A percentile compares a stretch with the other conserved stretches of the same genome.
Conservation (phyloP, 2,888 invertebrate species). For the Phortica okadai region DNA sequence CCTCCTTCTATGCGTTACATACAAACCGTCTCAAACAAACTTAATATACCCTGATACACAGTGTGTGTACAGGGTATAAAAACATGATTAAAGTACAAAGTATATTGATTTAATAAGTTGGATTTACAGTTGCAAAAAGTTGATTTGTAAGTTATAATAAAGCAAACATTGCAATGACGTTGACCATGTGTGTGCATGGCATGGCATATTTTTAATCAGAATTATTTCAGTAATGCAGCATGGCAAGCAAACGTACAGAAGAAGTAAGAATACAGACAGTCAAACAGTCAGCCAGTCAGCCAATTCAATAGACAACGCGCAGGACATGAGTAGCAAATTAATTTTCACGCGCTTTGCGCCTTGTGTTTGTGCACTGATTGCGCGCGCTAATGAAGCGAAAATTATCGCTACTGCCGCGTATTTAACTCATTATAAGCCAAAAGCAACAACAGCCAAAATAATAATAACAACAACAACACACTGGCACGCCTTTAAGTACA, state of each 20-base stretch:
- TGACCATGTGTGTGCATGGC: slow-evolving; percentile 31
- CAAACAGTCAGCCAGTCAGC: background rate
- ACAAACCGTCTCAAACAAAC: no score
- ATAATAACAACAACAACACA: slow-evolving; percentile 36
- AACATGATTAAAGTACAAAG: background rate
- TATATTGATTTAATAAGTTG: slow-evolving; percentile 39
- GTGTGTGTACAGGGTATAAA: no score
- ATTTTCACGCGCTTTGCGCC: background rate
- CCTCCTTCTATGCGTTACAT: no score
- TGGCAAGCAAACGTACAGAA: no score
- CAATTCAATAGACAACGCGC: no score
- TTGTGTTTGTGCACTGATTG: background rate
- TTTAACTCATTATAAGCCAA: slow-evolving; percentile 39
- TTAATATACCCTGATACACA: no score
- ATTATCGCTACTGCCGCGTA: slow-evolving; percentile 9
- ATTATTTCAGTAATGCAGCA: background rate
- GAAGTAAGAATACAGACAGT: background rate
- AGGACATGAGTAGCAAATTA: background rate
- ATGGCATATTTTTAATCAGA: background rate
- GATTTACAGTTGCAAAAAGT: slow-evolving; percentile 23
- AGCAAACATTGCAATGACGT: slow-evolving; percentile 26
- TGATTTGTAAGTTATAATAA: slow-evolving; percentile 32
- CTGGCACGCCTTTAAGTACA: slow-evolving; percentile 37
- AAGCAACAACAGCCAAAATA: slow-evolving; percentile 27
- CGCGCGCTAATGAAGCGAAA: slow-evolving; percentile 39